Conservation (phyloP, 2,797 vertebrate species). For the Champsocephalus gunnari region DNA sequence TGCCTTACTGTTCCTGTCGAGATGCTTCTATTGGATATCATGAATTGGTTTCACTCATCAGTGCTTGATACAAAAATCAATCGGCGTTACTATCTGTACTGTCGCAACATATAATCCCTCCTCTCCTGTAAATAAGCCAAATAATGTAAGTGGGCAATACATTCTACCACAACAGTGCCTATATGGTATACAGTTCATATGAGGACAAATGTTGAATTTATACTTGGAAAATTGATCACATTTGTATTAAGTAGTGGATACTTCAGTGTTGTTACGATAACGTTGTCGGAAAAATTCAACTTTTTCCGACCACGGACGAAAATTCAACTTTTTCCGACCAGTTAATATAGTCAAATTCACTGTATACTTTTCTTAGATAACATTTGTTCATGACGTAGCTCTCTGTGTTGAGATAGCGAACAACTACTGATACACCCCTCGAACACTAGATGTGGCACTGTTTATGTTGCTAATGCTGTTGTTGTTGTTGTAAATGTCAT, state of each 20-base stretch:
- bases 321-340: neutral
- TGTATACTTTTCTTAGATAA: neutral
- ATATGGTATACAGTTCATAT: neutral
- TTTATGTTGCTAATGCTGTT: too few species aligned
- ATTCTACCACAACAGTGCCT: neutral
- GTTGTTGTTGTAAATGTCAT: too few species aligned
- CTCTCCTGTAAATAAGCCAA: neutral
- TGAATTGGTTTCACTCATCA: slow-evolving; percentile 14
- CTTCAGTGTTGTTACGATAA: neutral
- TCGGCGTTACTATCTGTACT: slow-evolving; percentile 9
- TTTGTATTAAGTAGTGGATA: neutral
- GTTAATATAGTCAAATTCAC: neutral
- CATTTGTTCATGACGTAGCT: neutral
- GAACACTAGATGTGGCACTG: too few species aligned
- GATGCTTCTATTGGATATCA: slow-evolving; percentile 6
- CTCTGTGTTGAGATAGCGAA: neutral
- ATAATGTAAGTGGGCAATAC: neutral
- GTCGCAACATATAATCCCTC: neutral
- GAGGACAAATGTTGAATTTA: neutral
- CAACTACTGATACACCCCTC: too few species aligned
- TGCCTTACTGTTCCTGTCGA: slow-evolving; percentile 3
- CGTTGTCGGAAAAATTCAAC: neutral
- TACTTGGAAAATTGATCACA: neutral
- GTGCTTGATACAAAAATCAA: slow-evolving; percentile 29
- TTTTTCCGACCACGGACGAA: neutral